Evolutionary conservation across 2,888 invertebrate genomes (phyloP).

Genomic region (Trachelus stipa): DNA sequence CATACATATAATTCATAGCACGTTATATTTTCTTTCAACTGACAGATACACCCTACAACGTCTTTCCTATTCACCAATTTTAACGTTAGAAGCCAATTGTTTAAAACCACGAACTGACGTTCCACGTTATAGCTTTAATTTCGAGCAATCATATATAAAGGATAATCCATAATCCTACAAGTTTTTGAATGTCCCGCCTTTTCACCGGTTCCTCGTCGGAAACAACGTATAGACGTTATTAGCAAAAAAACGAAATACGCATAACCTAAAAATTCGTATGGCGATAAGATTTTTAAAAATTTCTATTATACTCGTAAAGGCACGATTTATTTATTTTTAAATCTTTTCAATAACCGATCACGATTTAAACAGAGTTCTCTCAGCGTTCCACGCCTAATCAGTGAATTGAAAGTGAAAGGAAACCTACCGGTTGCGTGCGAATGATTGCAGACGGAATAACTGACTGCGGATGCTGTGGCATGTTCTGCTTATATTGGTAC

Average conservation of each 20-base stretch:
- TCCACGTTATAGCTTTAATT: neutral
- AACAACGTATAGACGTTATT: neutral
- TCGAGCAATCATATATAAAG: neutral
- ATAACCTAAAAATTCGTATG: neutral
- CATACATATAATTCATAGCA: neutral
- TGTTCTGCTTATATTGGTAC: conserved; percentile 50
- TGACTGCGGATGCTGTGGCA: conserved; percentile 49
- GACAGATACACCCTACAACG: neutral
- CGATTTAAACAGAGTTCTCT: neutral
- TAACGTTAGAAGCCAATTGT: neutral
- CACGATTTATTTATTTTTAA: too few species aligned
- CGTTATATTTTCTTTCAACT: neutral
- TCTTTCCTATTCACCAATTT: neutral
- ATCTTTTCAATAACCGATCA: neutral
- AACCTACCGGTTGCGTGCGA: conserved; percentile 36
- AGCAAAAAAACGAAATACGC: neutral
- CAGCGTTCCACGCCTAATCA: neutral
- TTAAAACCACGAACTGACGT: neutral
- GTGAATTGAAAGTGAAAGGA: conserved; percentile 37
- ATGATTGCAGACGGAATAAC: conserved; percentile 38
- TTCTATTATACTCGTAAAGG: too few species aligned
- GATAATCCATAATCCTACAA: neutral
- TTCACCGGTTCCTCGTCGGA: neutral
- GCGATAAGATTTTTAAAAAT: neutral
- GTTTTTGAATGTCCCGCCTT: neutral